Conservation (phyloP, 2,797 vertebrate genomes). For the Pagetopsis macropterus region DNA sequence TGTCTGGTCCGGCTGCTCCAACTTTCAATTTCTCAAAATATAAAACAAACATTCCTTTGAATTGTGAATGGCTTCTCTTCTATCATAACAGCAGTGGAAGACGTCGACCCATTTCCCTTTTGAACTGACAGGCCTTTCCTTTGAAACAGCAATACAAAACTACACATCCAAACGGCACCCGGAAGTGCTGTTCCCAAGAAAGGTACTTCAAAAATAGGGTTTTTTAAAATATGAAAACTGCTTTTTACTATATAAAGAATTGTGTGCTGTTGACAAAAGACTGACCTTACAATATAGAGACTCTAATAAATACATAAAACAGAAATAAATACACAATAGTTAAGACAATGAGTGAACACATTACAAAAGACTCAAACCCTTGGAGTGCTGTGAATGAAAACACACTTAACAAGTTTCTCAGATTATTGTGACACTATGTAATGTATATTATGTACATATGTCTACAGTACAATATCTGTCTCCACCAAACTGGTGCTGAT, state of each 20-base stretch:
- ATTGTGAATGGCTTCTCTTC: conserved; percentile 60
- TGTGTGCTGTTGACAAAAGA: conserved; percentile 66
- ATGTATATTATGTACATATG: conserved; percentile 16
- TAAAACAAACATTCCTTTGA: conserved; percentile 21
- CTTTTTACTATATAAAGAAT: conserved; percentile 54
- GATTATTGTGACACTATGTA: conserved; percentile 43
- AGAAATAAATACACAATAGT: conserved; percentile 77
- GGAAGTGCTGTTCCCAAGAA: conserved; percentile 45
- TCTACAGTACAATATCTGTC: conserved; percentile 28
- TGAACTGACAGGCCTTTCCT: conserved; percentile 56
- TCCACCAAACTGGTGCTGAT: conserved; percentile 20
- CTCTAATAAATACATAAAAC: conserved; percentile 82
- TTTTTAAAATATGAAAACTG: conserved; percentile 42
- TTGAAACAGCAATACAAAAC: conserved; percentile 47
- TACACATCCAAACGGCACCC: conserved; percentile 48
- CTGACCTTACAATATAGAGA: conserved; percentile 77
- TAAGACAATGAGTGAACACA: conserved; percentile 73
- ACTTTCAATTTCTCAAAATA: conserved; percentile 1
- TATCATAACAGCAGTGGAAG: conserved; percentile 71
- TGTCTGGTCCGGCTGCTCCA: neutral
- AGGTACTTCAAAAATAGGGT: conserved; percentile 38
- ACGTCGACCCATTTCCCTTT: conserved; percentile 38
- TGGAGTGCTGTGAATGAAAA: conserved; percentile 47
- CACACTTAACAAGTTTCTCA: conserved; percentile 46
- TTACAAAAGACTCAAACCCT: conserved; percentile 66